Conservation (phyloP, 2,888 invertebrate species). For the Drosophila koepferae region DNA sequence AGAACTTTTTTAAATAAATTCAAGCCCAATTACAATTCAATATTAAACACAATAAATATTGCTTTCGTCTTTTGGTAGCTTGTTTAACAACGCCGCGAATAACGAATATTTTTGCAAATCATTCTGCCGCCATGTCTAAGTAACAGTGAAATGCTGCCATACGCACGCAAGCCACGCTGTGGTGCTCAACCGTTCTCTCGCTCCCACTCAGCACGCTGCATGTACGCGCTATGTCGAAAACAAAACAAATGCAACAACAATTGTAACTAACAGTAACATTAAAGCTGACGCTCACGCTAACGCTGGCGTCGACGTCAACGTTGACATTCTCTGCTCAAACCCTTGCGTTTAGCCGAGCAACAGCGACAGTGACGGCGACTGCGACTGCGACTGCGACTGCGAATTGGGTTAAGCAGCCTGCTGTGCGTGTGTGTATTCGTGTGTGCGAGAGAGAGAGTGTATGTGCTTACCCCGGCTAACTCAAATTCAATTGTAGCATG, state of each 20-base stretch:
- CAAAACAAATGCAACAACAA: constrained; percentile 41
- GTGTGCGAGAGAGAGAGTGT: constrained; percentile 26
- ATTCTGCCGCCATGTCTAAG: constrained; percentile 57
- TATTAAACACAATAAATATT: background rate
- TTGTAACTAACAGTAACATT: constrained; percentile 23
- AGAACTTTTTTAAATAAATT: background rate
- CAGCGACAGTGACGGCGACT: background rate
- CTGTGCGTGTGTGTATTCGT: constrained; percentile 26
- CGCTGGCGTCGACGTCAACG: constrained; percentile 16
- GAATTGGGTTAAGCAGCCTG: constrained; percentile 78
- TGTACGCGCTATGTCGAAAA: constrained; percentile 35
- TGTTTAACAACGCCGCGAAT: constrained; percentile 25
- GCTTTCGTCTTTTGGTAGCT: background rate
- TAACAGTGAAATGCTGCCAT: constrained; percentile 66
- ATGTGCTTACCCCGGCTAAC: constrained; percentile 63
- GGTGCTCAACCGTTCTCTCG: background rate
- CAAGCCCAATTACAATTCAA: background rate
- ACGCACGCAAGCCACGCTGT: constrained; percentile 42
- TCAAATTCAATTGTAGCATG: constrained; percentile 76
- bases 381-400: constrained; percentile 9
- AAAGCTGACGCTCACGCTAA: constrained; percentile 11
- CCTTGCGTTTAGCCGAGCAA: constrained; percentile 53
- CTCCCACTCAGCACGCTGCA: constrained; percentile 11
- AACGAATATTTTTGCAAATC: constrained; percentile 42
- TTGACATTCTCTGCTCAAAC: constrained; percentile 49